These are phyloP conservation scores for Eilema depressum DNA, from an alignment of 2,888 invertebrate genomes.

Conservation along the genomic window DNA sequence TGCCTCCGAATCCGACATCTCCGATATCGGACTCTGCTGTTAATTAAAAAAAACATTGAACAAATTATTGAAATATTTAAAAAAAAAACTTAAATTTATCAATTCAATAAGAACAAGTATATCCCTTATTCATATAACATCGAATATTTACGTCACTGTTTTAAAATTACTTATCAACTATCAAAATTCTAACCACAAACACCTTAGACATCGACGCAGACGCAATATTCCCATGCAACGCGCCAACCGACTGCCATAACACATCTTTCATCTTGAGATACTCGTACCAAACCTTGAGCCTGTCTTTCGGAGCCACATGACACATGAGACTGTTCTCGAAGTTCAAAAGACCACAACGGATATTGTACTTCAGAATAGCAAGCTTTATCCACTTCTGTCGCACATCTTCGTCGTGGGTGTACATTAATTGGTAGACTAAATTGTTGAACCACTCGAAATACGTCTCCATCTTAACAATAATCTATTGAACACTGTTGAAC, in stretches of 20 bases:
- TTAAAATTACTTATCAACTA: background rate
- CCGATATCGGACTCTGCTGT: conserved; percentile 85
- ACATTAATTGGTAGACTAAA: conserved; percentile 57
- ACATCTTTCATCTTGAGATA: conserved; percentile 67
- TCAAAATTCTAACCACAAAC: conserved; percentile 30
- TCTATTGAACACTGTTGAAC: background rate
- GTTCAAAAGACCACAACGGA: conserved; percentile 61
- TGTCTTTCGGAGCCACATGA: conserved; percentile 54
- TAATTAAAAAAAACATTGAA: conserved; percentile 9
- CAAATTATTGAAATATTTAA: background rate
- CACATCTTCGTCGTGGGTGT: conserved; percentile 51
- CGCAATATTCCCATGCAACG: conserved; percentile 69
- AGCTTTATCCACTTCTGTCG: conserved; percentile 74
- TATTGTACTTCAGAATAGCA: conserved; percentile 65
- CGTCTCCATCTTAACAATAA: conserved; percentile 45
- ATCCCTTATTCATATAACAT: background rate
- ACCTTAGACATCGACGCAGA: conserved; percentile 23
- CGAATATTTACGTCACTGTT: background rate
- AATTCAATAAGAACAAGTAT: background rate
- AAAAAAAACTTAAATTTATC: background rate
- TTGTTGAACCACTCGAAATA: conserved; percentile 52
- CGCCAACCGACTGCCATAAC: conserved; percentile 73
- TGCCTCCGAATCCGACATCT: conserved; percentile 87
- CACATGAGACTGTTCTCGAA: conserved; percentile 63
- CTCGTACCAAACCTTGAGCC: conserved; percentile 57